Conservation (phyloP, 1,140 invertebrate genomes). For the Chionoecetes opilio region DNA sequence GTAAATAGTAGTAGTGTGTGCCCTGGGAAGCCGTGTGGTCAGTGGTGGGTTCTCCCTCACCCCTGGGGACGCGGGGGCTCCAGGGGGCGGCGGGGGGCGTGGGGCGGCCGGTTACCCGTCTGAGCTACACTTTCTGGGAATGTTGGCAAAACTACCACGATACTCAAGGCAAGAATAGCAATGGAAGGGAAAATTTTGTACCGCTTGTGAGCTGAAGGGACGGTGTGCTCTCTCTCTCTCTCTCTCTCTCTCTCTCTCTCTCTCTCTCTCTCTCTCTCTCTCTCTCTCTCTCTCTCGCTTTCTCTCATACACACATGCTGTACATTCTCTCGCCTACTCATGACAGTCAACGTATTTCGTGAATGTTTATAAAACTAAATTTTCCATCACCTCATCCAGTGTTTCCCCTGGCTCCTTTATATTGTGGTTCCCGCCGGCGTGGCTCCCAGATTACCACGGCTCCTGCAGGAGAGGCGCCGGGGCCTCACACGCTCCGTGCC, state of each 20-base stretch:
- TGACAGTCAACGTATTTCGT: neutral
- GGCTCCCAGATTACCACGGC: neutral
- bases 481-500: too few relatives aligned
- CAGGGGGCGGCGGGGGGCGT: neutral
- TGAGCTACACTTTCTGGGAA: neutral
- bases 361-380: neutral
- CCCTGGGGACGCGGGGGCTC: neutral
- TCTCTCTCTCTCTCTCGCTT: neutral
- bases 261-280: neutral
- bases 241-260: neutral
- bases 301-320: neutral
- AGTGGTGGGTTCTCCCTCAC: neutral
- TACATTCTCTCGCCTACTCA: neutral
- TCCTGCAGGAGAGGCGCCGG: neutral
- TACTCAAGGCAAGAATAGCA: neutral
- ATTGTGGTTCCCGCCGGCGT: too few relatives aligned
- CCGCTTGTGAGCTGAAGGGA: neutral
- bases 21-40: conserved; percentile 12
- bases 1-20: neutral
- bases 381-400: too few relatives aligned
- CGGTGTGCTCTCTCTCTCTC: neutral
- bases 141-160: neutral
- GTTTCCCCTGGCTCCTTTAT: too few relatives aligned
- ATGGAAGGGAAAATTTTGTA: neutral
- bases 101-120: neutral